Evolutionary conservation across 2,113 vertebrate species (phyloP).

Genomic region (Sorex fumeus): DNA sequence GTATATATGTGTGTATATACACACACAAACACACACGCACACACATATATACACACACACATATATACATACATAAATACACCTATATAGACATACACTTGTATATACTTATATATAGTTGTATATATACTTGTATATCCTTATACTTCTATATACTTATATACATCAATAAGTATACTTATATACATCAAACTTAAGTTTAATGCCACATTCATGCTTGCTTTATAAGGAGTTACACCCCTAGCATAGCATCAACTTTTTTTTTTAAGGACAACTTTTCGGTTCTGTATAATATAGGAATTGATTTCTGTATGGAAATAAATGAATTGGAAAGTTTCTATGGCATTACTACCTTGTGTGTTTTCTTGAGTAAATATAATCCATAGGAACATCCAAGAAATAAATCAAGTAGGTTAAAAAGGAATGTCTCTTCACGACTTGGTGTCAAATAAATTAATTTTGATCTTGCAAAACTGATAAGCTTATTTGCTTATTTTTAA

Average conservation of each 20-base stretch:
- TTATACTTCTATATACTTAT: too few relatives aligned
- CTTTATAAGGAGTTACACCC: slow-evolving; percentile 93
- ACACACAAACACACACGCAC: too few relatives aligned
- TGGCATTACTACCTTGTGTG: slow-evolving; percentile 57
- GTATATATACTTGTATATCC: too few relatives aligned
- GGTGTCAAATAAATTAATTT: slow-evolving; percentile 58
- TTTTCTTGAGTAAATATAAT: slow-evolving; percentile 67
- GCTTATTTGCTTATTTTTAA: slow-evolving; percentile 53
- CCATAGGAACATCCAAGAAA: slow-evolving; percentile 53
- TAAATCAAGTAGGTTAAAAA: slow-evolving; percentile 52
- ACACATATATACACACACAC: too few relatives aligned
- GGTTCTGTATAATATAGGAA: slow-evolving; percentile 69
- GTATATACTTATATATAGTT: too few relatives aligned
- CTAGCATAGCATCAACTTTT: slow-evolving; percentile 87
- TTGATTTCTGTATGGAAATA: slow-evolving; percentile 65
- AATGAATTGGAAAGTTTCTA: slow-evolving; percentile 68
- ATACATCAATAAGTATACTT: too few relatives aligned
- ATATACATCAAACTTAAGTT: slow-evolving; percentile 96
- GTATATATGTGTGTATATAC: too few relatives aligned
- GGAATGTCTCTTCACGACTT: slow-evolving; percentile 48
- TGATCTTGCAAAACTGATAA: slow-evolving; percentile 48
- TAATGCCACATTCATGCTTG: slow-evolving; percentile 90
- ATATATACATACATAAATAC: too few relatives aligned
- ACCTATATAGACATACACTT: too few relatives aligned
- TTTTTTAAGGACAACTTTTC: too few relatives aligned